Conservation (phyloP, 2,113 vertebrate species). For the Zosterops pallidus region DNA sequence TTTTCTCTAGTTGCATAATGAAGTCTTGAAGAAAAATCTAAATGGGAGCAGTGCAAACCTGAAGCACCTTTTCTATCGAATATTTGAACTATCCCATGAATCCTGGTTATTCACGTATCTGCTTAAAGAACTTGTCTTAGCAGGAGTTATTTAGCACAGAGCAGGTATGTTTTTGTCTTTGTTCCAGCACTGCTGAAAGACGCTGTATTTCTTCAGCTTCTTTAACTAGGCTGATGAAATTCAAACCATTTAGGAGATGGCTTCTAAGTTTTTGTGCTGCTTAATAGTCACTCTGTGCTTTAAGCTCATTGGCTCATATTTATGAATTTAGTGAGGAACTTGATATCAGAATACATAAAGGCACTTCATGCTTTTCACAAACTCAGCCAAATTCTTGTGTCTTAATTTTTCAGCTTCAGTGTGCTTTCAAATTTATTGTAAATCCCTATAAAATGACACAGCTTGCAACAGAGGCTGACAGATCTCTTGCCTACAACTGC, state of each 20-base stretch:
- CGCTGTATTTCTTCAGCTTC: neutral
- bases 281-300: neutral
- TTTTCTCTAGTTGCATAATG: neutral
- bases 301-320: neutral
- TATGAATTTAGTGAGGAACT: neutral
- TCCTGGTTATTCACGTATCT: neutral
- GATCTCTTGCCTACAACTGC: conserved; percentile 19
- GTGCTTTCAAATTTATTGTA: conserved; percentile 24
- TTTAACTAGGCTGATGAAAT: neutral
- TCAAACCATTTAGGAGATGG: neutral
- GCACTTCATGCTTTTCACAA: neutral
- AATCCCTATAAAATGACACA: neutral
- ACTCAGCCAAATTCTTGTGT: neutral
- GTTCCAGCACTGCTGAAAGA: neutral
- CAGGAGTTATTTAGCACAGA: neutral
- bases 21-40: neutral
- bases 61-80: neutral
- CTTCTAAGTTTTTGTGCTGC: neutral
- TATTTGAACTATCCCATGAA: neutral
- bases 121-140: neutral
- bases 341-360: neutral
- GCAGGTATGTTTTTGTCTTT: neutral
- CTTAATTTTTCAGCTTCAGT: neutral
- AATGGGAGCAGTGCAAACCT: neutral
- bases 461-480: conserved; percentile 3